Evolutionary conservation across 2,797 vertebrate species (phyloP).

Genomic region (Sphaeramia orbicularis): DNA sequence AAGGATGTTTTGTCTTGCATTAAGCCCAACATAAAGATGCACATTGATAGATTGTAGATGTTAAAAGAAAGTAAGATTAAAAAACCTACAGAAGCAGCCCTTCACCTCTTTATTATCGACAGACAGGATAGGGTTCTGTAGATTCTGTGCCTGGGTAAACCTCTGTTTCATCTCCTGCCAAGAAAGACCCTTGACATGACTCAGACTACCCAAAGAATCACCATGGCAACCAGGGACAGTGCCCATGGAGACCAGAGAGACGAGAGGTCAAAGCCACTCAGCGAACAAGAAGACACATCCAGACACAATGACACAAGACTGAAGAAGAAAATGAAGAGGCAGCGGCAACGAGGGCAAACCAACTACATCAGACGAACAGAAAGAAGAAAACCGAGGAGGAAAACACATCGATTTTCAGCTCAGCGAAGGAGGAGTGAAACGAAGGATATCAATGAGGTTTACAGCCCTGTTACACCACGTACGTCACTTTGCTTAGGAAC

Average conservation of each 20-base stretch:
- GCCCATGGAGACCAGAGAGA: constrained; percentile 50
- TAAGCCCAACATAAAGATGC: too few species aligned
- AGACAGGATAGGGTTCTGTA: not conserved
- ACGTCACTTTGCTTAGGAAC: constrained; percentile 2
- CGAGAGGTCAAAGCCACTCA: constrained; percentile 44
- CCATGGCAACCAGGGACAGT: constrained; percentile 61
- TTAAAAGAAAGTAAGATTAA: not conserved
- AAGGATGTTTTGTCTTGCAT: too few species aligned
- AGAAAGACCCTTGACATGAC: constrained; percentile 42
- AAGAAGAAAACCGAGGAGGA: not conserved
- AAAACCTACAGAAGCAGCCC: not conserved
- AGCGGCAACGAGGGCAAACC: constrained; percentile 6
- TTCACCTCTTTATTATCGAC: not conserved
- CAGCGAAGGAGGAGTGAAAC: constrained; percentile 1
- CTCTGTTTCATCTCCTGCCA: constrained; percentile 12
- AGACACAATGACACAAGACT: constrained; percentile 17
- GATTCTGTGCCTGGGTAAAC: constrained; percentile 13
- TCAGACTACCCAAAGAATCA: constrained; percentile 51
- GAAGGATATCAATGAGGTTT: not conserved
- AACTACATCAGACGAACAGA: not conserved
- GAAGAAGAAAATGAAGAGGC: not conserved
- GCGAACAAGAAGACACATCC: constrained; percentile 12
- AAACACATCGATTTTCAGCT: constrained; percentile 34
- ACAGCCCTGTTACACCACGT: too few species aligned
- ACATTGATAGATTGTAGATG: not conserved